Evolutionary conservation across 1,140 invertebrate genomes (phyloP).

Genomic region (Oryctes rhinoceros): DNA sequence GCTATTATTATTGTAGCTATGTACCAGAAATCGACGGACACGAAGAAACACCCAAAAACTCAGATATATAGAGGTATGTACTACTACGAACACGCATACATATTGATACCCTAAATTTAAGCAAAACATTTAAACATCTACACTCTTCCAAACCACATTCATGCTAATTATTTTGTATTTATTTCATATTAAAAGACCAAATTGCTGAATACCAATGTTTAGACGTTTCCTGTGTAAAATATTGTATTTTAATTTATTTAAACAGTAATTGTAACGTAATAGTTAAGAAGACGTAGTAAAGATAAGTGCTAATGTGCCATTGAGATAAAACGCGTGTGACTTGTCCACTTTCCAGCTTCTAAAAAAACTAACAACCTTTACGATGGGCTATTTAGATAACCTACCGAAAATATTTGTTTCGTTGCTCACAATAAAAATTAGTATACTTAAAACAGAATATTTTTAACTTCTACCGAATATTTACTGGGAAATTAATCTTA

Average conservation of each 20-base stretch:
- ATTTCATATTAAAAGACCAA: no score
- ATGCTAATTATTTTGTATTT: no score
- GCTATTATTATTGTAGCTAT: no score
- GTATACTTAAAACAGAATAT: neutral
- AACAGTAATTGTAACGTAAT: neutral
- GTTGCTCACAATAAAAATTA: constrained; percentile 30
- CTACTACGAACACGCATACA: no score
- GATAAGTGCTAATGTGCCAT: constrained; percentile 20
- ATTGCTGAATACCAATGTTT: no score
- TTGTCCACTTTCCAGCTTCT: constrained; percentile 24
- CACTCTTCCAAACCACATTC: no score
- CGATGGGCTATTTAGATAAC: constrained; percentile 29
- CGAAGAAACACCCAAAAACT: no score
- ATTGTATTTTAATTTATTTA: constrained; percentile 28
- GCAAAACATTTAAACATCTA: no score
- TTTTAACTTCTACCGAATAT: neutral
- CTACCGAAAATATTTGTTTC: constrained; percentile 24
- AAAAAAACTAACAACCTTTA: constrained; percentile 31
- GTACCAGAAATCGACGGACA: no score
- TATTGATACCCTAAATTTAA: no score
- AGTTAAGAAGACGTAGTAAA: neutral
- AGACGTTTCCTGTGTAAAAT: neutral
- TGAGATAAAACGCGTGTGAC: constrained; percentile 15
- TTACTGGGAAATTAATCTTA: constrained; percentile 19
- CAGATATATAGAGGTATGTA: no score